phyloP scores from a whole-genome alignment of 2,113 vertebrate genomes.

The Natator depressus region DNA sequence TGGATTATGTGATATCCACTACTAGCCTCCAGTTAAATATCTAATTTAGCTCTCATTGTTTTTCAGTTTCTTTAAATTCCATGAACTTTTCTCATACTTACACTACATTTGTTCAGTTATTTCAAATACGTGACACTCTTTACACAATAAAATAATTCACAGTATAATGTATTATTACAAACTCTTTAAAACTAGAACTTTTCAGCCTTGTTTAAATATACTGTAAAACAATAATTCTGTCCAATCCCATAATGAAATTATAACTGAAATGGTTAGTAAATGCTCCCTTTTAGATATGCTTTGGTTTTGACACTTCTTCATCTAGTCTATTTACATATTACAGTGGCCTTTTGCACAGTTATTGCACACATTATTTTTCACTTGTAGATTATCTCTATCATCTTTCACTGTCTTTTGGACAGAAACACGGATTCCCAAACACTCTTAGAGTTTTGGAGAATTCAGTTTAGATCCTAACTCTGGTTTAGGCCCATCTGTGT shows the following conservation, averaged over 20 bases:
- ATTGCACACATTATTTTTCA: neutral
- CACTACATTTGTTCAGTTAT: conserved; percentile 41
- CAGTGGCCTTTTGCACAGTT: neutral
- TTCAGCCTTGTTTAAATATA: conserved; percentile 16
- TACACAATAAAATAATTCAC: conserved; percentile 26
- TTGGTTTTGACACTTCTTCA: neutral
- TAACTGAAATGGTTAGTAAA: neutral
- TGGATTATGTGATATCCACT: conserved; percentile 23
- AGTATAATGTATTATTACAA: conserved; percentile 16
- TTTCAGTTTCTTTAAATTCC: conserved; percentile 13
- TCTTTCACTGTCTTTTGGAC: neutral
- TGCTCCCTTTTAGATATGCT: neutral
- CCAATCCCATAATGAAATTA: neutral
- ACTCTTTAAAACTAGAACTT: neutral
- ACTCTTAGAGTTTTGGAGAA: neutral
- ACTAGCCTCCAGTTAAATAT: neutral
- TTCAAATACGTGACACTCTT: conserved; percentile 8
- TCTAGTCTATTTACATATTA: neutral
- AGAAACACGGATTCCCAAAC: neutral
- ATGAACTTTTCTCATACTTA: conserved; percentile 21
- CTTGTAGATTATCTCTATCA: neutral
- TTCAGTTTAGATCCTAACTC: neutral
- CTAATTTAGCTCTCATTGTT: neutral
- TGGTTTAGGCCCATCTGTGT: neutral
- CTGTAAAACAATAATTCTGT: neutral